Conservation (phyloP, 2,888 invertebrate species). For the Oscheius sp. region DNA sequence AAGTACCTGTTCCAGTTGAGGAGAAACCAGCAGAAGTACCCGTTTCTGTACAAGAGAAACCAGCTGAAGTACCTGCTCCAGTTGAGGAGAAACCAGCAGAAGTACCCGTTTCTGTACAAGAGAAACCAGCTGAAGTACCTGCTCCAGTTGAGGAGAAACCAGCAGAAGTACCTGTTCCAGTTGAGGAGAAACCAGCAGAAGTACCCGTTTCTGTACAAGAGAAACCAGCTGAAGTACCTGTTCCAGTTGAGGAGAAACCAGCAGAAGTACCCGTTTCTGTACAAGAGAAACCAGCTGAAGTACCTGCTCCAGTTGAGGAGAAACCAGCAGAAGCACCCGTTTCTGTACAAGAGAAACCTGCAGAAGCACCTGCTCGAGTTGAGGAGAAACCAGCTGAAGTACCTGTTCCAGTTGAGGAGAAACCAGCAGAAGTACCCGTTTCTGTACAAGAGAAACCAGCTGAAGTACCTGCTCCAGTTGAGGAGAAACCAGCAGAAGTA, state of each 20-base stretch:
- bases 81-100: not conserved
- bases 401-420: constrained; percentile 20
- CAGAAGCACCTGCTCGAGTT: constrained; percentile 4
- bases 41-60: not conserved
- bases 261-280: constrained; percentile 11
- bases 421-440: constrained; percentile 15
- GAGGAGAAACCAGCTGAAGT: not conserved
- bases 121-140: constrained; percentile 13
- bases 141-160: constrained; percentile 7
- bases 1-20: not conserved
- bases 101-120: not conserved
- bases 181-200: constrained; percentile 1
- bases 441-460: not conserved
- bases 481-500: not conserved
- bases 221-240: not conserved
- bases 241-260: not conserved
- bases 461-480: not conserved
- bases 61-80: constrained; percentile 2
- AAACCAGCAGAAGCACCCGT: not conserved
- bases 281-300: not conserved
- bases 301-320: constrained; percentile 5
- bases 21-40: not conserved
- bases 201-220: not conserved
- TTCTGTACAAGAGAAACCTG: constrained; percentile 22
- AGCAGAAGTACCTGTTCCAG: not conserved